These are phyloP conservation scores for Eulithis testata DNA, from an alignment of 2,888 invertebrate genomes.

Conservation along the genomic window DNA sequence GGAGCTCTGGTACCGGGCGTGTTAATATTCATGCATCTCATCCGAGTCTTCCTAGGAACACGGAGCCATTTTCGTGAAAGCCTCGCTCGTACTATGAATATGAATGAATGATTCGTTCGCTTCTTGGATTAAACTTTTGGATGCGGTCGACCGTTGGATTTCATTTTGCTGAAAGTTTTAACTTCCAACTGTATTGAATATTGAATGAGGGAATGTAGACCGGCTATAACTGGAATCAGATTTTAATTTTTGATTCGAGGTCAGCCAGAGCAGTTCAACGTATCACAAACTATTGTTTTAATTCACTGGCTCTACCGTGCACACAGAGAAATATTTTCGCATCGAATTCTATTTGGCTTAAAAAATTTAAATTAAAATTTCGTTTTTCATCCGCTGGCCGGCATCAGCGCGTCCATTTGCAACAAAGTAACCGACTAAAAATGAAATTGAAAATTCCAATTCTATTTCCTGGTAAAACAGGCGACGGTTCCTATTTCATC, in stretches of 20 bases:
- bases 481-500: conserved; percentile 74
- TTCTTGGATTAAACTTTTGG: conserved; percentile 77
- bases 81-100: conserved; percentile 78
- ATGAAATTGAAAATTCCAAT: conserved; percentile 76
- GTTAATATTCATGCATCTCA: conserved; percentile 85
- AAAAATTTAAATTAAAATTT: conserved; percentile 32
- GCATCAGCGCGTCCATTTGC: conserved; percentile 54
- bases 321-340: conserved; percentile 11
- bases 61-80: conserved; percentile 81
- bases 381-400: conserved; percentile 26
- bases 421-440: conserved; percentile 66
- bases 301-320: neutral
- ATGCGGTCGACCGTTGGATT: conserved; percentile 49
- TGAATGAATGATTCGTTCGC: conserved; percentile 79
- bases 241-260: conserved; percentile 32
- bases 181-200: conserved; percentile 33
- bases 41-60: conserved; percentile 73
- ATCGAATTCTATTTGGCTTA: conserved; percentile 11
- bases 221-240: conserved; percentile 32
- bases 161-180: conserved; percentile 42
- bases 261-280: conserved; percentile 15
- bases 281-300: conserved; percentile 16
- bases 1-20: conserved; percentile 70
- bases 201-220: conserved; percentile 32
- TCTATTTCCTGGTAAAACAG: conserved; percentile 79